Evolutionary conservation across 1,140 invertebrate genomes (phyloP), one percentile per base, ranked within the genome.

Genomic region (Neodiprion fabricii): DNA sequence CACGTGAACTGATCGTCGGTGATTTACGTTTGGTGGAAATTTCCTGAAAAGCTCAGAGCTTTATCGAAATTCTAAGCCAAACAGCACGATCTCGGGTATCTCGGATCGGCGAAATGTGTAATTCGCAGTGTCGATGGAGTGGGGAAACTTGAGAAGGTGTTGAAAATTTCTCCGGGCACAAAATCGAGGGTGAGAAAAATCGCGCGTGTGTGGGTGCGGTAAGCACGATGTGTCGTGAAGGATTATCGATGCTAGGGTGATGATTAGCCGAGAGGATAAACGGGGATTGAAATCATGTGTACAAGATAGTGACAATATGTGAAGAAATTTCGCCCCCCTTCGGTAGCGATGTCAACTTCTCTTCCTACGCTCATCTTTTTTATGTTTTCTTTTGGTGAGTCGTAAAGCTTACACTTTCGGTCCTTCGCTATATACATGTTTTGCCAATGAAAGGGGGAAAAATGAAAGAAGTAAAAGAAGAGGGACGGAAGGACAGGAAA

Each of bases 381-480:
- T 83, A 84, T 86, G 72, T 81, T 86, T 86, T 86, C 74, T 86
- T 86, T 86, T 84, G 85, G 85, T 86, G 74, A 85, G 85, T 84
- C 49, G 67, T 67, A 21, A 21, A 14, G 65, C 68, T 71, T 66
- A 11, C 49, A 17, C 21, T 48, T 40, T 71, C 49, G 50, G 53
- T 73, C 53, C 48, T 28, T 68, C 14, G 72, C 74, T 66, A 9
- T 76, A 11, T 70, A 17, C 40, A 40, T 49, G 17, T 17, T 65
- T 4, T 14, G 17, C 21, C 8, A 8, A 8, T 8, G n/a, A 72
- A 40, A 65, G 28, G 14, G 1, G 47, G 49, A 28, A 72, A 66
- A 61, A 47, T n/a, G n/a, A 28, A 48, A 70, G 12, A 23, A 10
- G 23, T 28, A 9, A 71, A 12, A 67, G n/a, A 61, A 23, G 14